Conservation (phyloP, 2,888 invertebrate genomes). For the Chrysomela aeneicollis region DNA sequence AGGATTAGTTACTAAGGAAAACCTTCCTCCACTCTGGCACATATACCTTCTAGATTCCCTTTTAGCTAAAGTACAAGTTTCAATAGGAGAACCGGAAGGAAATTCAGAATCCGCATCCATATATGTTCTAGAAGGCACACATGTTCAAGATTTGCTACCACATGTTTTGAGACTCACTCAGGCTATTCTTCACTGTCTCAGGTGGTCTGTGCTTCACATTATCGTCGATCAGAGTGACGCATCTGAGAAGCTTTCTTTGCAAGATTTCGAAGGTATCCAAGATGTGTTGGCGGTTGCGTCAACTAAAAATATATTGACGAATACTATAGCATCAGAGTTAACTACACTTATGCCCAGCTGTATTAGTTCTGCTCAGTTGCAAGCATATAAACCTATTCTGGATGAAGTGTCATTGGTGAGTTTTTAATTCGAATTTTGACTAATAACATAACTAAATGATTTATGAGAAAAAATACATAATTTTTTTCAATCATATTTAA, state of each 20-base stretch:
- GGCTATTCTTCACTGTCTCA: slow-evolving; percentile 69
- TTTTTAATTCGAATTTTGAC: slow-evolving; percentile 6
- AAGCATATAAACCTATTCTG: slow-evolving; percentile 67
- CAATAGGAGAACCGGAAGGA: slow-evolving; percentile 63
- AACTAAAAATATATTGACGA: slow-evolving; percentile 55
- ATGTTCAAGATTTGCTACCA: slow-evolving; percentile 71
- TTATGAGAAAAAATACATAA: no score
- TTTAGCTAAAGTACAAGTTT: slow-evolving; percentile 76
- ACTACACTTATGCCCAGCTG: slow-evolving; percentile 65
- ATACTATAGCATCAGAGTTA: slow-evolving; percentile 63
- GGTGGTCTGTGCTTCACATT: slow-evolving; percentile 62
- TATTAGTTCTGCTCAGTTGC: slow-evolving; percentile 67
- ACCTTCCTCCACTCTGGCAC: slow-evolving; percentile 75
- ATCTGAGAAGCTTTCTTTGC: slow-evolving; percentile 60
- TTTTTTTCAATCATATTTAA: no score
- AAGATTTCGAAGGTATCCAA: slow-evolving; percentile 61
- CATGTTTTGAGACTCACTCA: slow-evolving; percentile 72
- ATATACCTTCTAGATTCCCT: slow-evolving; percentile 80
- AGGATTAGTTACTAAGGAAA: slow-evolving; percentile 58
- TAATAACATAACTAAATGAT: no score
- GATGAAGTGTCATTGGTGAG: slow-evolving; percentile 70
- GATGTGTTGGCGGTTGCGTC: slow-evolving; percentile 63
- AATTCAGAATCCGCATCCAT: slow-evolving; percentile 57
- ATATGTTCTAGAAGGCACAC: slow-evolving; percentile 55
- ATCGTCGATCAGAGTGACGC: slow-evolving; percentile 57